Evolutionary conservation across 1,140 invertebrate species (phyloP), one percentile per base, ranked within the genome.

Genomic region (Chlorops oryzae): DNA sequence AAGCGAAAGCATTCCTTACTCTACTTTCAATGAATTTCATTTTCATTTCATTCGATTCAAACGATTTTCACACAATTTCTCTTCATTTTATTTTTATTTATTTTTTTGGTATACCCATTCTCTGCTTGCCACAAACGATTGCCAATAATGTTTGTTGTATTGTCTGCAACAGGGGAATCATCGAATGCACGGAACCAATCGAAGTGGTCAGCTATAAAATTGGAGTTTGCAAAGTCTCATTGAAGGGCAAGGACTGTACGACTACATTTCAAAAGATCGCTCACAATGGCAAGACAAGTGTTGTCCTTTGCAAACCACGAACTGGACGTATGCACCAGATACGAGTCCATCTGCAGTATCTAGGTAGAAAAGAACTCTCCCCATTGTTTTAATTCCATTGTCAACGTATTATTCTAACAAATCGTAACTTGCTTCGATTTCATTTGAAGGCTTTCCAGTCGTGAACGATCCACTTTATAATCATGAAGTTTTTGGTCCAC

Each of bases 271-370:
- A 91, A 68, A 82, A 88, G 63, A 72, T 98, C 9, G 92, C 88
- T 46, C 88, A 79, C 73, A 92, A 96, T 75, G 78, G 78, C 5
- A 87, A 86, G 61, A 88, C 90, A 0, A 97, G 92, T 62, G 88
- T 98, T 20, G 92, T 99, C 2, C 77, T 88, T 17, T 97, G 94
- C 75, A 85, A 86, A 60, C 93, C 96, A 1, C 85, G 89, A 59
- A 98, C 96, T 2, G 96, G 96, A 1, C 77, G 96, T 52, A 99
- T 98, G 84, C 96, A 99, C 74, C 96, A 99, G 74, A 98, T 99
- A 54, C 80, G 96, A 52, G 93, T 99, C n/a, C 96, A 99, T 76
- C 80, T 98, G 28, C 96, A 99, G 72, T 99, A 90, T 75, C 78
- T 98, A 58, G 96, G 89, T 89, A 75, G 28, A 32, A 10, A 15